A percentile compares a stretch with the other conserved stretches of the same genome.
These are phyloP conservation scores for Fragum sueziense DNA, from an alignment of 2,888 invertebrate genomes.

Conservation along the genomic window DNA sequence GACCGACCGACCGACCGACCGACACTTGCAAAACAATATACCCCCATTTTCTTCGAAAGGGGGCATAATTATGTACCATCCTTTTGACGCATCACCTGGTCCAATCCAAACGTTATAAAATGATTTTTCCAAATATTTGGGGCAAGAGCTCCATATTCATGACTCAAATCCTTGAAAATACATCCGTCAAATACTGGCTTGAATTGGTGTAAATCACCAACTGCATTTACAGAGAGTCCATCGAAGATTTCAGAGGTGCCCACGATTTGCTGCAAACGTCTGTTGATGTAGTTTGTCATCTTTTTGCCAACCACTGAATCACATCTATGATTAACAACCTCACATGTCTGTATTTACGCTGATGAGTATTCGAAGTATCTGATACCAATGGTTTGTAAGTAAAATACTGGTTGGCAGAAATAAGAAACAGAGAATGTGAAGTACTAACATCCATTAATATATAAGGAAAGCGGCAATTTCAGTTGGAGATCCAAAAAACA, in stretches of 20 bases:
- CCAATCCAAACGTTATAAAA: conserved; percentile 43
- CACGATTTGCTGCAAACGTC: conserved; percentile 4
- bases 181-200: conserved; percentile 49
- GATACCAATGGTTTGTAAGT: neutral
- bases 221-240: conserved; percentile 28
- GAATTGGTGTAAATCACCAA: conserved; percentile 43
- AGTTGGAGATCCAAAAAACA: neutral
- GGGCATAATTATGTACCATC: neutral
- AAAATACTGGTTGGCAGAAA: neutral
- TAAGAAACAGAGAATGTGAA: neutral
- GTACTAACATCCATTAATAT: neutral
- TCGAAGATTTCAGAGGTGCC: conserved; percentile 37
- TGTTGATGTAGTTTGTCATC: neutral
- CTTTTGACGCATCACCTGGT: conserved; percentile 46
- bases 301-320: conserved; percentile 51
- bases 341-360: neutral
- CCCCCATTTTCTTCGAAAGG: too few species aligned
- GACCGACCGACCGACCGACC: too few species aligned
- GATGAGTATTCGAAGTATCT: neutral
- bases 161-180: conserved; percentile 26
- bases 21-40: too few species aligned
- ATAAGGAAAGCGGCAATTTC: neutral
- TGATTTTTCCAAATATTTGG: conserved; percentile 46
- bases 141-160: conserved; percentile 13
- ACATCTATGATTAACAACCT: conserved; percentile 52